These are phyloP conservation scores for Dysidea cf. avara DNA, from an alignment of 37 sponge, comb jelly and placozoan genomes.

Conservation along the genomic window DNA sequence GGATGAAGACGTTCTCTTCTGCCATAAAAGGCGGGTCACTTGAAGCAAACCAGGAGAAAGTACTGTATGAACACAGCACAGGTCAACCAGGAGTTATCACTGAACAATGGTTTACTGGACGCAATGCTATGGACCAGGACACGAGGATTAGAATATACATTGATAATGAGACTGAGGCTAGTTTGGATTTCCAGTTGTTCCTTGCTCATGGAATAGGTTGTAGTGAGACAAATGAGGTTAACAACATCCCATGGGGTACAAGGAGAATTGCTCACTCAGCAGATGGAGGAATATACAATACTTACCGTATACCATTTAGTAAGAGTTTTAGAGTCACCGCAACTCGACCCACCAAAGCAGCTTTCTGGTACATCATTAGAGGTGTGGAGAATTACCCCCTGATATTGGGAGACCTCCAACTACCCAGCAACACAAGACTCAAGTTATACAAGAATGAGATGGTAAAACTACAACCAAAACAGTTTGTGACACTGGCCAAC, in stretches of 20 bases:
- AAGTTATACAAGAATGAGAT: constrained; percentile 62
- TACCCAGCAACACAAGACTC: constrained; percentile 60
- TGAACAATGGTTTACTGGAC: constrained; percentile 76
- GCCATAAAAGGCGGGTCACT: constrained; percentile 69
- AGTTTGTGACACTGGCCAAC: constrained; percentile 62
- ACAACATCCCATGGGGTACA: constrained; percentile 66
- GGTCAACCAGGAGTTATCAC: constrained; percentile 73
- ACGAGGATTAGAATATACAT: constrained; percentile 71
- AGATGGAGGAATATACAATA: constrained; percentile 36
- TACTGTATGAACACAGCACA: constrained; percentile 44
- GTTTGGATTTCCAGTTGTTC: constrained; percentile 62
- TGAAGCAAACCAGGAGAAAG: constrained; percentile 42
- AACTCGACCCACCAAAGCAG: constrained; percentile 30
- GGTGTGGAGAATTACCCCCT: constrained; percentile 76
- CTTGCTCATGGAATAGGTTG: constrained; percentile 73
- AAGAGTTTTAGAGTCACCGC: constrained; percentile 64
- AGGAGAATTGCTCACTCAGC: constrained; percentile 49
- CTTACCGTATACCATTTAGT: constrained; percentile 58
- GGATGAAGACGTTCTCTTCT: constrained; percentile 64
- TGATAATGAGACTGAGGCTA: constrained; percentile 59
- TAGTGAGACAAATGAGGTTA: constrained; percentile 2
- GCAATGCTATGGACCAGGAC: constrained; percentile 41
- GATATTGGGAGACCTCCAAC: constrained; percentile 56
- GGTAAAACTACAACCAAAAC: constrained; percentile 20
- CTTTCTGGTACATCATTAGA: constrained; percentile 75